phyloP scores from a whole-genome alignment of 92 coral and sea anemone genomes.

The Desmophyllum pertusum region DNA sequence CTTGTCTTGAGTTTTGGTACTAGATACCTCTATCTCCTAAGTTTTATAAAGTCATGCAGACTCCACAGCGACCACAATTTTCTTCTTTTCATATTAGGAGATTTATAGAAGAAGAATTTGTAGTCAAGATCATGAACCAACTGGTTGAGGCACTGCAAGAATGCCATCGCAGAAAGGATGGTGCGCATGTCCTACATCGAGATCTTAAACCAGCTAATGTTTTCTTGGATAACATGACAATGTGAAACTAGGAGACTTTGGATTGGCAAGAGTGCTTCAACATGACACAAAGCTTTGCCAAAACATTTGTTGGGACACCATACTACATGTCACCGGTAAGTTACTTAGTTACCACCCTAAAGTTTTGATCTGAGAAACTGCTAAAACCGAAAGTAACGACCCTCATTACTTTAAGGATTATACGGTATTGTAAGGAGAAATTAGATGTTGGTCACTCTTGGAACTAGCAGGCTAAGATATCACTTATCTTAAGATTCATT shows the following conservation, averaged over 20 bases:
- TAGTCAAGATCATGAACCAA: conserved; percentile 84
- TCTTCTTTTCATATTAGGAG: conserved; percentile 52
- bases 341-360: too few relatives aligned
- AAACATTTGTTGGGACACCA: conserved; percentile 98
- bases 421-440: too few relatives aligned
- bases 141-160: conserved; percentile 93
- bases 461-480: too few relatives aligned
- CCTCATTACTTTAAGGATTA: too few relatives aligned
- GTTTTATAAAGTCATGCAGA: neutral
- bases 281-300: conserved; percentile 97
- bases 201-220: conserved; percentile 99
- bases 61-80: neutral
- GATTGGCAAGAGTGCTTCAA: conserved; percentile 94
- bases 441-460: too few relatives aligned
- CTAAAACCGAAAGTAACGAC: too few relatives aligned
- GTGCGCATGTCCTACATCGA: conserved; percentile 92
- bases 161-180: conserved; percentile 96
- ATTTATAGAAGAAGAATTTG: conserved; percentile 78
- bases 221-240: conserved; percentile 84
- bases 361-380: too few relatives aligned
- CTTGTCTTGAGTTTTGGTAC: too few relatives aligned
- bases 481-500: too few relatives aligned
- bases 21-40: too few relatives aligned
- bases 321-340: conserved; percentile 99
- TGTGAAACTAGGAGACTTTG: conserved; percentile 99